These are phyloP conservation scores for Catharus bicknelli DNA, from an alignment of 2,113 vertebrate genomes.

Conservation along the genomic window DNA sequence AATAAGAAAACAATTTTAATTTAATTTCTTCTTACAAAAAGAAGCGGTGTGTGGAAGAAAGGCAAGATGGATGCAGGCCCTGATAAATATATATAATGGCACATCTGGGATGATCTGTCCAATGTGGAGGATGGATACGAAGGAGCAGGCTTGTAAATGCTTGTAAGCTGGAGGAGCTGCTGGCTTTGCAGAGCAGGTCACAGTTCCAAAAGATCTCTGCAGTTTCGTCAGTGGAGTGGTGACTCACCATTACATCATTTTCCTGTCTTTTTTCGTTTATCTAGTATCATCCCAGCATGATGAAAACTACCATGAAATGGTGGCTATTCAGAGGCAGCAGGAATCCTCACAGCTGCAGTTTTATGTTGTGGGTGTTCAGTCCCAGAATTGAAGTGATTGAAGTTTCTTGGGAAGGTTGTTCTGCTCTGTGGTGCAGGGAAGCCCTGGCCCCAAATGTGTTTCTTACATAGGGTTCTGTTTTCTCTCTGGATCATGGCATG, in stretches of 20 bases:
- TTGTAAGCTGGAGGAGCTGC: neutral
- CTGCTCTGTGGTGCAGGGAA: neutral
- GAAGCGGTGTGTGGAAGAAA: neutral
- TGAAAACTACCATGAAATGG: neutral
- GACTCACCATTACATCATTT: neutral
- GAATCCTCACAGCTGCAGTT: neutral
- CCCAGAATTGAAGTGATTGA: neutral
- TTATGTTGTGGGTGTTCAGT: neutral
- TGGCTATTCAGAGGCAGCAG: neutral
- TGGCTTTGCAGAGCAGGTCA: neutral
- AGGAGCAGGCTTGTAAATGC: neutral
- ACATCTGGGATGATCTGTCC: neutral
- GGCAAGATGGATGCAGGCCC: neutral
- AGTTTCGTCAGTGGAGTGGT: neutral
- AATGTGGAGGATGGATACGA: neutral
- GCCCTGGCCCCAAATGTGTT: fast-evolving
- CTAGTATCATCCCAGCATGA: neutral
- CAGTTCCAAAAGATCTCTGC: neutral
- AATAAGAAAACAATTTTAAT: neutral
- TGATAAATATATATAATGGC: neutral
- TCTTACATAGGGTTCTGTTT: neutral
- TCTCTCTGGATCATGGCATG: neutral
- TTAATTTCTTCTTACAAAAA: neutral
- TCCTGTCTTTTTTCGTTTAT: neutral
- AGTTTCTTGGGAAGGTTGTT: neutral